Conservation (phyloP, 2,797 vertebrate species). For the Dallia pectoralis region DNA sequence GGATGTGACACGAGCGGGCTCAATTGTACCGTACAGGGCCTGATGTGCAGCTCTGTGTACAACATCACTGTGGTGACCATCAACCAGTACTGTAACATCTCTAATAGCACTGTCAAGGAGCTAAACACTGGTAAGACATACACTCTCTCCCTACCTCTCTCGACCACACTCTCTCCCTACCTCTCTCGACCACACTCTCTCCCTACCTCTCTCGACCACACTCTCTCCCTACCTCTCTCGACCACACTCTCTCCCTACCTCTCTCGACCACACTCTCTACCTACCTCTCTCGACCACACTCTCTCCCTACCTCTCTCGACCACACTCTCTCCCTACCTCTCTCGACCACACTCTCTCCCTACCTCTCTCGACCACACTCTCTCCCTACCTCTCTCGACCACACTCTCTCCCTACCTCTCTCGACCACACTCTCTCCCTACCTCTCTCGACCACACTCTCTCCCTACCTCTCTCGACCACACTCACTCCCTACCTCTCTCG, state of each 20-base stretch:
- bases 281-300: not conserved
- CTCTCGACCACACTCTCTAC: not conserved
- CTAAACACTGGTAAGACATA: conserved; percentile 15
- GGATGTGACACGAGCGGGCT: conserved; percentile 33
- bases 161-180: not conserved
- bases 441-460: not conserved
- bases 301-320: not conserved
- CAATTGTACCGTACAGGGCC: conserved; percentile 26
- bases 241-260: not conserved
- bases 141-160: not conserved
- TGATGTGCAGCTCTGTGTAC: conserved; percentile 46
- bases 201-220: not conserved
- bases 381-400: not conserved
- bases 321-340: not conserved
- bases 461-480: too few species aligned
- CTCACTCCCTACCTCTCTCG: not conserved
- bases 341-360: not conserved
- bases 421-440: not conserved
- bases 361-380: too few species aligned
- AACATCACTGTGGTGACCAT: conserved; percentile 33
- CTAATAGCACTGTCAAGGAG: conserved; percentile 4
- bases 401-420: not conserved
- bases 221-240: too few species aligned
- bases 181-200: not conserved
- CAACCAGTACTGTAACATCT: conserved; percentile 28